These are phyloP conservation scores for Neodiprion virginianus DNA, from an alignment of 1,140 invertebrate species.

Conservation along the genomic window DNA sequence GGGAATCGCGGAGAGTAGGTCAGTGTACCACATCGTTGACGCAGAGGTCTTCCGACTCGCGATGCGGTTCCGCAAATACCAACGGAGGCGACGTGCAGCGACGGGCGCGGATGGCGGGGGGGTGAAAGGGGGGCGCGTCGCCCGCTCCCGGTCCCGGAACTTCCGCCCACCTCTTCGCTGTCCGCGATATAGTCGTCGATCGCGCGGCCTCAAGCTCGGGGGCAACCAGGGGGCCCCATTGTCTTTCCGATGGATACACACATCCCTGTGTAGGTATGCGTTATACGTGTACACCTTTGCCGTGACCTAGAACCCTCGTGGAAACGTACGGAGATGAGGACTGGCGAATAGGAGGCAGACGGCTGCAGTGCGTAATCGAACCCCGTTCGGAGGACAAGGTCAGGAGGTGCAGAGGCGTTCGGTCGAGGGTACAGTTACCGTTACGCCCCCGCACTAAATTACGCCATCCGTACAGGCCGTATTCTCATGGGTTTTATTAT, in stretches of 20 bases:
- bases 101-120: slow-evolving; percentile 19
- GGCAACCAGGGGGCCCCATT: background rate
- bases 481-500: no score
- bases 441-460: background rate
- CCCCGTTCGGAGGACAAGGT: background rate
- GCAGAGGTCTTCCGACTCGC: background rate
- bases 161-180: background rate
- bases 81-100: slow-evolving; percentile 46
- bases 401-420: background rate
- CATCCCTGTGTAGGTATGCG: no score
- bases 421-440: background rate
- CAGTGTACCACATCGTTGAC: slow-evolving; percentile 56
- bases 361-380: background rate
- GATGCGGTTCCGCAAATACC: slow-evolving; percentile 21
- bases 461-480: no score
- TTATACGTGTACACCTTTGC: background rate
- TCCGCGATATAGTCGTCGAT: slow-evolving; percentile 1
- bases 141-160: slow-evolving; percentile 61
- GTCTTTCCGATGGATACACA: background rate
- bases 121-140: slow-evolving; percentile 39
- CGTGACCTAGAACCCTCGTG: background rate
- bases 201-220: background rate
- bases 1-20: slow-evolving; percentile 54
- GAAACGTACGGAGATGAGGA: background rate
- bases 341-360: background rate